A percentile compares a stretch with the other conserved stretches of the same genome.
Conservation (phyloP, 2,113 vertebrate genomes). For the Corvus hawaiiensis region DNA sequence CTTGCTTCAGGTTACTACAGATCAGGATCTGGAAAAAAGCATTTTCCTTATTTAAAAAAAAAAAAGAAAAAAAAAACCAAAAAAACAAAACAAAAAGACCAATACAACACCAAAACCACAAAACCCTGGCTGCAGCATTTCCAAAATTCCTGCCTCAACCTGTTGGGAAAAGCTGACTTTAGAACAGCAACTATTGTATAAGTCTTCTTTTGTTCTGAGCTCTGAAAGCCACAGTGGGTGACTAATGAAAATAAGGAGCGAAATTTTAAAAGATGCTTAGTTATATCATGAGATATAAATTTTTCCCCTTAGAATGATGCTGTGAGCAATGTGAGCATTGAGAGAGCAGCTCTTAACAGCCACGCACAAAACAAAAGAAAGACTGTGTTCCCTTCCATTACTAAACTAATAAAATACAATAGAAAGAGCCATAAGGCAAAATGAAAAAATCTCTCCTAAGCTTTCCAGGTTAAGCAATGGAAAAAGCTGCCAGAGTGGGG, state of each 20-base stretch:
- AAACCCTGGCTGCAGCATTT: neutral
- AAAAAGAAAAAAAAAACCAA: too few species aligned
- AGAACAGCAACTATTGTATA: neutral
- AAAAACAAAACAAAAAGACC: neutral
- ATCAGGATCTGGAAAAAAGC: neutral
- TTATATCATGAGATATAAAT: neutral
- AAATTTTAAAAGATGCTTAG: neutral
- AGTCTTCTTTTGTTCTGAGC: neutral
- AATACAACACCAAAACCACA: neutral
- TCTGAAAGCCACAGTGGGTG: neutral
- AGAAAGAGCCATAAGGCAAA: neutral
- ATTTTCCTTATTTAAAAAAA: neutral
- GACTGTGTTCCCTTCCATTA: neutral
- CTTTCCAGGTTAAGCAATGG: neutral
- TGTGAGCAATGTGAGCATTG: neutral
- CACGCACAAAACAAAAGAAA: neutral
- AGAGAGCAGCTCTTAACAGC: neutral
- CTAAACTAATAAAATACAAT: neutral
- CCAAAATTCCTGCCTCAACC: constrained; percentile 18
- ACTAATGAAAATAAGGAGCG: neutral
- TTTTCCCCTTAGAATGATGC: neutral
- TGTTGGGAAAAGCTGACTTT: constrained; percentile 27
- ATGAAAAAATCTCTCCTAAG: neutral
- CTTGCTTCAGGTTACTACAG: neutral
- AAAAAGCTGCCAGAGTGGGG: neutral